Evolutionary conservation across 1,140 invertebrate species (phyloP).

Genomic region (Scaptomyza hsui): DNA sequence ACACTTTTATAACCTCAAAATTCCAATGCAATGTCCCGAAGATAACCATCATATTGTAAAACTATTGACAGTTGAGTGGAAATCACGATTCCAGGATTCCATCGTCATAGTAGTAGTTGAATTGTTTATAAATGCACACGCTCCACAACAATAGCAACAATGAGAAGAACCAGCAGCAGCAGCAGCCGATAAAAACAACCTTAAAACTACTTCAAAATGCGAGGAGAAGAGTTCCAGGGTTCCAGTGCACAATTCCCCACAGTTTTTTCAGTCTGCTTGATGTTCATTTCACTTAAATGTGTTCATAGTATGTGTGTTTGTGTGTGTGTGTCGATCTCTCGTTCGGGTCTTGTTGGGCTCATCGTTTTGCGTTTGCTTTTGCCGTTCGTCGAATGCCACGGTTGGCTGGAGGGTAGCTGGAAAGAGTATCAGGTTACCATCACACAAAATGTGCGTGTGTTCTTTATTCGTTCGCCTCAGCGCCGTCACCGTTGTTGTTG

Average conservation of each 20-base stretch:
- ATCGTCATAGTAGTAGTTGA: conserved; percentile 12
- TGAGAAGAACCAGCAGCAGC: conserved; percentile 15
- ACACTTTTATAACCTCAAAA: no score
- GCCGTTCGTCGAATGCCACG: conserved; percentile 80
- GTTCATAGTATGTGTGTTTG: conserved; percentile 27
- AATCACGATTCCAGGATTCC: conserved; percentile 6
- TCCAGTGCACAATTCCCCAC: conserved; percentile 41
- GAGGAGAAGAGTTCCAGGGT: conserved; percentile 44
- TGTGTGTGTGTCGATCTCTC: conserved; percentile 38
- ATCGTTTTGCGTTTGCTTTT: conserved; percentile 62
- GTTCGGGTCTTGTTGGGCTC: conserved; percentile 39
- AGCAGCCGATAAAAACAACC: conserved; percentile 1
- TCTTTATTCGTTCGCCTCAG: conserved; percentile 76
- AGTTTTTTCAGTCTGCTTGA: conserved; percentile 5
- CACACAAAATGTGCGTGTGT: conserved; percentile 82
- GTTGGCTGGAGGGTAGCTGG: conserved; percentile 81
- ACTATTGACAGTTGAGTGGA: conserved; percentile 23
- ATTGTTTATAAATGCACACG: conserved; percentile 7
- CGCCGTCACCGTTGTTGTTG: conserved; percentile 19
- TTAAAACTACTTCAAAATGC: conserved; percentile 22
- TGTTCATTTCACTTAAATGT: conserved; percentile 37
- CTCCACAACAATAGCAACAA: conserved; percentile 5
- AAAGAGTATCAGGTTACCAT: conserved; percentile 78
- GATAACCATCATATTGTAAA: conserved; percentile 11
- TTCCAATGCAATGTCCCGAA: neutral